phyloP scores from a whole-genome alignment of 2,113 vertebrate genomes.

The Dicentrarchus labrax region DNA sequence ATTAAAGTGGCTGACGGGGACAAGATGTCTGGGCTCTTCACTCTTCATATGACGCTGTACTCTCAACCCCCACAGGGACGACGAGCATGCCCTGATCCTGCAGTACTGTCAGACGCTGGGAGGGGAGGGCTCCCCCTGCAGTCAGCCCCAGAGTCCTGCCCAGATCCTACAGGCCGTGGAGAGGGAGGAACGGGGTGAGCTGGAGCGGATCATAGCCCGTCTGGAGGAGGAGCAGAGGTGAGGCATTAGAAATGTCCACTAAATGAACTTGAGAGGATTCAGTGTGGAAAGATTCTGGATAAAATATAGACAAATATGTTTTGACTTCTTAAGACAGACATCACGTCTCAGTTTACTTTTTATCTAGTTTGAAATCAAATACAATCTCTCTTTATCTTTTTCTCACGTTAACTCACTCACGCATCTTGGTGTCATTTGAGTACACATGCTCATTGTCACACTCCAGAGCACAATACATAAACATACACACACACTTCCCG shows the following conservation, averaged over 20 bases:
- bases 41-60: conserved; percentile 20
- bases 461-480: neutral
- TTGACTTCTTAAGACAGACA: neutral
- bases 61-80: conserved; percentile 86
- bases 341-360: neutral
- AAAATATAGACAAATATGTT: neutral
- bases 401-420: conserved; percentile 16
- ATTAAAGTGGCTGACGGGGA: conserved; percentile 1
- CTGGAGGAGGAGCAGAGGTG: conserved; percentile 97
- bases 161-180: conserved; percentile 98
- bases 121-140: conserved; percentile 90
- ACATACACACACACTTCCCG: conserved; percentile 15
- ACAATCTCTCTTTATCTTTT: neutral
- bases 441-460: neutral
- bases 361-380: neutral
- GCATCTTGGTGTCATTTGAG: conserved; percentile 7
- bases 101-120: conserved; percentile 97
- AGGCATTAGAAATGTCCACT: neutral
- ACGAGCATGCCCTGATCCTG: conserved; percentile 96
- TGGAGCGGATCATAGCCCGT: conserved; percentile 93
- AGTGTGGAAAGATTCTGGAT: neutral
- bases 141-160: conserved; percentile 95
- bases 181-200: conserved; percentile 92
- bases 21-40: neutral
- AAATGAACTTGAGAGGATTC: neutral